Evolutionary conservation across 2,797 vertebrate species (phyloP).

Genomic region (Melanotaenia trifasciata): DNA sequence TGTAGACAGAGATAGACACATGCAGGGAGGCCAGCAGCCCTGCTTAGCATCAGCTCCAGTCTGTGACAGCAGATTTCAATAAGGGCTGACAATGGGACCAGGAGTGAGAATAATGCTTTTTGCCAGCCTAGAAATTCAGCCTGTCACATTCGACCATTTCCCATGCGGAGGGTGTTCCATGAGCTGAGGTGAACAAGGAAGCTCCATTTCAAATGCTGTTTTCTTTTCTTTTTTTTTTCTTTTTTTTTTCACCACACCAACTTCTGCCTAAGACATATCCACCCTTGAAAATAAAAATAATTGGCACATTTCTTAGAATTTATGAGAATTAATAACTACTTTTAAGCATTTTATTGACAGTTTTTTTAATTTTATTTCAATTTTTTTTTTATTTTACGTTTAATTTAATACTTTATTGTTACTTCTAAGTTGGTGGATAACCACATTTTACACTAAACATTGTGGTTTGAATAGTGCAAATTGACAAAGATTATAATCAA

Average conservation of each 20-base stretch:
- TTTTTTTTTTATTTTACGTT: neutral
- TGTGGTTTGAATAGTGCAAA: neutral
- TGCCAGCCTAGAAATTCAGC: conserved; percentile 84
- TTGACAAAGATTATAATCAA: neutral
- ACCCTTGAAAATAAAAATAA: conserved; percentile 33
- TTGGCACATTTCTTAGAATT: conserved; percentile 13
- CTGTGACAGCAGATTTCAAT: conserved; percentile 84
- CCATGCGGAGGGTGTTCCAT: conserved; percentile 68
- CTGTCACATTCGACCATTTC: conserved; percentile 82
- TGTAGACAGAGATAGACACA: conserved; percentile 80
- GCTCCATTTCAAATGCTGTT: conserved; percentile 64
- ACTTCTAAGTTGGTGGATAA: neutral
- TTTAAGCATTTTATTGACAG: neutral
- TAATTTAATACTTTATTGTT: neutral
- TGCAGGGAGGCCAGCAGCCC: conserved; percentile 76
- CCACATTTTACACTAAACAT: neutral
- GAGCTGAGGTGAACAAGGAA: conserved; percentile 67
- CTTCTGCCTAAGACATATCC: conserved; percentile 39
- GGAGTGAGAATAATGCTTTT: conserved; percentile 86
- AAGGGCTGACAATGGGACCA: conserved; percentile 83
- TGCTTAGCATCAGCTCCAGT: conserved; percentile 78
- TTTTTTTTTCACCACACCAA: conserved; percentile 38
- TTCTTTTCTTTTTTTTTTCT: conserved; percentile 36
- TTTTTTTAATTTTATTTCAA: too few species aligned
- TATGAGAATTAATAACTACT: conserved; percentile 7